Evolutionary conservation across 1,140 invertebrate genomes (phyloP), one percentile per base, ranked within the genome.

Genomic region (Centruroides vittatus): DNA sequence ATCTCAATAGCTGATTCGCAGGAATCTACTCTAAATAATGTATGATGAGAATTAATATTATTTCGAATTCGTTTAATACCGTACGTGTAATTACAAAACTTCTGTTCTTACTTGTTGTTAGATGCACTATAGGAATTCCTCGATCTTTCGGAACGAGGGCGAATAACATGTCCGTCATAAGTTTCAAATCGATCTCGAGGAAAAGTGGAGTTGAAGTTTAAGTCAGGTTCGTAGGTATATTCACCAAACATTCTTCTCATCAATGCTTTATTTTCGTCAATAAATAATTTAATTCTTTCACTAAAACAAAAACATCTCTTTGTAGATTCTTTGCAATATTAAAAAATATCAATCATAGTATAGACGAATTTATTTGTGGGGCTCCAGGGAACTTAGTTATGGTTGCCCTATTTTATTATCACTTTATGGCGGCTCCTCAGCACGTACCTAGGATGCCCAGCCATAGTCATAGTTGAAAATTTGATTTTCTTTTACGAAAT

Each of bases 1-100:
- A 94, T 89, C 75, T 93, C 90, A n/a, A 89, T 82, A 71, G 90
- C 89, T 47, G 89, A 92, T 70, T 92, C 87, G 70, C 91, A 94
- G 6, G 87, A 83, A 72, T 94, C 91, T 23, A 89, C 76, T 71
- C 89, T 65, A 23, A 23, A 23, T 23, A 13, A 41, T 41, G 8
- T 41, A 41, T 41, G 23, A 1, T 23, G 23, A 23, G 23, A 23
- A 23, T 23, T 23, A 23, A 23, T 0, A 23, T 23, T 23, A 23
- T 23, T 23, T 23, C 23, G 23, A 23, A 23, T 23, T 23, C 23
- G 23, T 23, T 23, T 23, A 23, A 23, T 23, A 23, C 23, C 2
- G 23, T 41, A 41, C 41, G 41, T 6, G 41, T 41, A 41, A 23
- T 23, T 23, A 23, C 23, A 23, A 23, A 23, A 23, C 23, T 23